These are phyloP conservation scores for Eueides isabella DNA, from an alignment of 1,140 invertebrate species.

Conservation along the genomic window DNA sequence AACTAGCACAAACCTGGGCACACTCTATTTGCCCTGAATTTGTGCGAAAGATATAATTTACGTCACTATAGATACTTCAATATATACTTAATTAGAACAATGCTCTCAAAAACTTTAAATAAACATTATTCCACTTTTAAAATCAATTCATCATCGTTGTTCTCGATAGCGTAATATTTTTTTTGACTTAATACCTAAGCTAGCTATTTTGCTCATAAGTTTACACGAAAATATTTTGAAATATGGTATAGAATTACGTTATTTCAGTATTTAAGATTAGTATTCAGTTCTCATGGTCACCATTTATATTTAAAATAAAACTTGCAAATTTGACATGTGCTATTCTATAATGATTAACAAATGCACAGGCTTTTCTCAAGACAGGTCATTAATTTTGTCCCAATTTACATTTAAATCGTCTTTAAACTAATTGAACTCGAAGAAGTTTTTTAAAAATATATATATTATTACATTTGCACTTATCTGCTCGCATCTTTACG, in stretches of 20 bases:
- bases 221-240: background rate
- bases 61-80: background rate
- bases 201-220: too few relatives aligned
- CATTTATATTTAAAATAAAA: background rate
- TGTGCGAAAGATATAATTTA: background rate
- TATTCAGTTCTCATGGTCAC: background rate
- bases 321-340: background rate
- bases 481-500: background rate
- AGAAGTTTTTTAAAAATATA: too few relatives aligned
- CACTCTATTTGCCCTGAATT: conserved; percentile 1
- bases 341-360: background rate
- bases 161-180: background rate
- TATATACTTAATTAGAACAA: background rate
- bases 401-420: too few relatives aligned
- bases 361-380: background rate
- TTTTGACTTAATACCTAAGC: background rate
- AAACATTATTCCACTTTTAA: background rate
- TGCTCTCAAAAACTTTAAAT: background rate
- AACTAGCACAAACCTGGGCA: conserved; percentile 10
- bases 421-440: too few relatives aligned
- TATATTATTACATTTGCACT: background rate
- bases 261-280: background rate
- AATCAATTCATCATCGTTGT: background rate
- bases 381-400: background rate
- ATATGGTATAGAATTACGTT: too few relatives aligned